Evolutionary conservation across 2,113 vertebrate species (phyloP).

Genomic region (Terrapene triunguis): DNA sequence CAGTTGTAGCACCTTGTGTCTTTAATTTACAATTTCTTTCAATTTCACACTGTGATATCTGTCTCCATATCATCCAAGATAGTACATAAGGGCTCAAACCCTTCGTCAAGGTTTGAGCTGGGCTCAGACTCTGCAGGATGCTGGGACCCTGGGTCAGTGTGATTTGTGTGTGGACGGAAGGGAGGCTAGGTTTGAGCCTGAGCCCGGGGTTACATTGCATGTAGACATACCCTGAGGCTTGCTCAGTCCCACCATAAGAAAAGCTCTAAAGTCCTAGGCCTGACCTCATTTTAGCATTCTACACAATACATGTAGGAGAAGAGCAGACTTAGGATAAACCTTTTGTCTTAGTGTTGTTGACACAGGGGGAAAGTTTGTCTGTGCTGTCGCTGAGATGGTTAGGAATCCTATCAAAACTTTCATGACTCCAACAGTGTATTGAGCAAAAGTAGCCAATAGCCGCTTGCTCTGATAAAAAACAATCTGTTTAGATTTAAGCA

Average conservation of each 20-base stretch:
- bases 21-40: not conserved
- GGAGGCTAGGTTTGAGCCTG: too few species aligned
- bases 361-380: not conserved
- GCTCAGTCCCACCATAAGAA: not conserved
- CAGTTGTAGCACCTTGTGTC: not conserved
- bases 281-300: not conserved
- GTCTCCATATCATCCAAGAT: not conserved
- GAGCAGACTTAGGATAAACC: not conserved
- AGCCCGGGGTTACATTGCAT: too few species aligned
- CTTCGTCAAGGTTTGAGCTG: too few species aligned
- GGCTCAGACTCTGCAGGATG: too few species aligned
- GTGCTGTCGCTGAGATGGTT: not conserved
- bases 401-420: not conserved
- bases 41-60: not conserved
- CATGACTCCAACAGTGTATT: not conserved
- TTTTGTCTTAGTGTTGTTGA: not conserved
- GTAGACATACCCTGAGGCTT: not conserved
- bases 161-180: too few species aligned
- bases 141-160: too few species aligned
- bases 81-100: not conserved
- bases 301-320: not conserved
- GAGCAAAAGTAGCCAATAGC: not conserved
- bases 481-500: not conserved
- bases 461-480: conserved; percentile 1
- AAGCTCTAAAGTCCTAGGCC: not conserved